Evolutionary conservation across 2,113 vertebrate genomes (phyloP).

Genomic region (Pelmatolapia mariae): DNA sequence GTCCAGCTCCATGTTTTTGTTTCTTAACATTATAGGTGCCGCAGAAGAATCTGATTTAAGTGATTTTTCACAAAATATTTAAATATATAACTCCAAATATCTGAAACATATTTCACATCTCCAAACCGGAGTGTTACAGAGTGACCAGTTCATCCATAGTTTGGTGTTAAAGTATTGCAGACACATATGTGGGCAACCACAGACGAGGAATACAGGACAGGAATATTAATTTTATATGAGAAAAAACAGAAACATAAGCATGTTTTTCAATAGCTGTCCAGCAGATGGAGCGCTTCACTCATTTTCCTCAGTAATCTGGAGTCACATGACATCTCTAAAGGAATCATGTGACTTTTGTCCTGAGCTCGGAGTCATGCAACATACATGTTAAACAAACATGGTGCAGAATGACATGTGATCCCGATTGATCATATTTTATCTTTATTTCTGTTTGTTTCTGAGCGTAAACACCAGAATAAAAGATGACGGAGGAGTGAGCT

Average conservation of each 20-base stretch:
- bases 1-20: not conserved
- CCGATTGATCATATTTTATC: not conserved
- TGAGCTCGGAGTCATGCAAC: not conserved
- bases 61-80: not conserved
- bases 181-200: not conserved
- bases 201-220: not conserved
- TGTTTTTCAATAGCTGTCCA: not conserved
- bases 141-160: not conserved
- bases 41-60: not conserved
- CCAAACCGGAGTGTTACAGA: not conserved
- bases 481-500: not conserved
- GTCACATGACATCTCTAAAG: not conserved
- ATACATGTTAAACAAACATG: not conserved
- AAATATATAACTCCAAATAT: not conserved
- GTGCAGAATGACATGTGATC: not conserved
- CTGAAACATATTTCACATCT: not conserved
- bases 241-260: not conserved
- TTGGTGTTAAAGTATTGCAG: not conserved
- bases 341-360: not conserved
- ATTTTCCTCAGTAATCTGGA: not conserved
- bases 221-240: not conserved
- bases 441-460: not conserved
- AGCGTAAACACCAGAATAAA: not conserved
- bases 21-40: not conserved
- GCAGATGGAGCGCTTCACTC: constrained; percentile 35